Evolutionary conservation across 2,797 vertebrate species (phyloP), one percentile per base, ranked within the genome.

Genomic region (Galago senegalensis): DNA sequence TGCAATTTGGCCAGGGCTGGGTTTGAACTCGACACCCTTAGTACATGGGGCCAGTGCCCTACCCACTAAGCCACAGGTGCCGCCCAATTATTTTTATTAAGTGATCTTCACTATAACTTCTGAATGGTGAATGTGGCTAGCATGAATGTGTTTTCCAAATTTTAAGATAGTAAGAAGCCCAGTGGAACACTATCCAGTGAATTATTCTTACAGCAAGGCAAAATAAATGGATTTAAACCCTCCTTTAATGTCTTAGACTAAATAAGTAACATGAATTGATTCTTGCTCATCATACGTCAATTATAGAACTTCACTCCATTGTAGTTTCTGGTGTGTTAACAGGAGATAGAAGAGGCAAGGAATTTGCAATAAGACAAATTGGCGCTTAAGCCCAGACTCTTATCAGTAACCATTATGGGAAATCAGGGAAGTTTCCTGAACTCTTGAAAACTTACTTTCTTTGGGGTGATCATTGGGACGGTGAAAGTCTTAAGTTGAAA

Each of bases 161-260:
- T 27, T 6, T 72, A 67, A 81, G 72, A 81, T 73, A 73, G 6
- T 75, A 34, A 67, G 80, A 76, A 58, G 58, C 3, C 46, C 67
- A 79, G 18, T 86, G 86, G 87, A 93, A 93, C 37, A 46, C 7
- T 70, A 70, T 80, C 7, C 17, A 92, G 37, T 16, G 58, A 94
- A 84, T 67, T 92, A 83, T 90, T 83, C 61, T 43, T 53, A n/a
- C 2, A 95, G 2, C 7, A 77, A 96, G 27, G 13, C 60, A 86
- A 89, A 89, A 79, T 85, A 87, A 82, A 75, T 67, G 53, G 20
- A 81, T 70, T 87, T 91, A 53, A 96, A 92, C 6, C 79, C 16
- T 85, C 31, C 37, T 11, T 60, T 40, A 90, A 7, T 95, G 58
- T 69, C 20, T 75, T 75, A 83, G 31, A 87, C 11, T 29, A 70